Percentiles rank a stretch among this genome's conserved stretches.
Conservation (phyloP, 2,797 vertebrate species). For the Heterohyrax brucei region DNA sequence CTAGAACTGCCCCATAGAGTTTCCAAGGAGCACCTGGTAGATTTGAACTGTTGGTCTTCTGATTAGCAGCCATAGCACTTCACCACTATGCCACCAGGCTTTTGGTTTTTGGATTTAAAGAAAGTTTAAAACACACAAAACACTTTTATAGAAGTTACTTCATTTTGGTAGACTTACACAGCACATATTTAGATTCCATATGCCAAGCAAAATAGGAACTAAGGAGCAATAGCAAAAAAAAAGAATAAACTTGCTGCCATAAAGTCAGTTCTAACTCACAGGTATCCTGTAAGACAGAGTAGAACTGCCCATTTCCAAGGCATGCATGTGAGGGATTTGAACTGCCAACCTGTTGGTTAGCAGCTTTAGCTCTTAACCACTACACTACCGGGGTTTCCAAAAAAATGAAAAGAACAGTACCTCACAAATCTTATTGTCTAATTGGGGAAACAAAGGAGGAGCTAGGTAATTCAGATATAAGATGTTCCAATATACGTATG, state of each 20-base stretch:
- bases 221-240: neutral
- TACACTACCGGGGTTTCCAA: no score
- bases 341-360: no score
- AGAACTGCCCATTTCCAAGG: no score
- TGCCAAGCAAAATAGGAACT: slow-evolving; percentile 19
- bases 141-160: neutral
- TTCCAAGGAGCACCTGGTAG: no score
- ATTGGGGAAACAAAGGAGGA: neutral
- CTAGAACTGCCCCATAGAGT: no score
- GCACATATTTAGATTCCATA: neutral
- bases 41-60: no score
- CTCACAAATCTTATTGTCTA: neutral
- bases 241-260: neutral
- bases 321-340: no score
- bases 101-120: neutral
- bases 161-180: neutral
- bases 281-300: no score
- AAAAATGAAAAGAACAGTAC: neutral
- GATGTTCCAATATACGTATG: neutral
- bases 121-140: slow-evolving; percentile 29
- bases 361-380: no score
- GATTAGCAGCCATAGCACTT: no score
- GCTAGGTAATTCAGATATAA: neutral
- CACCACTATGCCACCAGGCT: no score
- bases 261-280: no score